A percentile compares a stretch with the other conserved stretches of the same genome.
Evolutionary conservation across 2,113 vertebrate species (phyloP).

Genomic region (Pseudorectes ferrugineus): DNA sequence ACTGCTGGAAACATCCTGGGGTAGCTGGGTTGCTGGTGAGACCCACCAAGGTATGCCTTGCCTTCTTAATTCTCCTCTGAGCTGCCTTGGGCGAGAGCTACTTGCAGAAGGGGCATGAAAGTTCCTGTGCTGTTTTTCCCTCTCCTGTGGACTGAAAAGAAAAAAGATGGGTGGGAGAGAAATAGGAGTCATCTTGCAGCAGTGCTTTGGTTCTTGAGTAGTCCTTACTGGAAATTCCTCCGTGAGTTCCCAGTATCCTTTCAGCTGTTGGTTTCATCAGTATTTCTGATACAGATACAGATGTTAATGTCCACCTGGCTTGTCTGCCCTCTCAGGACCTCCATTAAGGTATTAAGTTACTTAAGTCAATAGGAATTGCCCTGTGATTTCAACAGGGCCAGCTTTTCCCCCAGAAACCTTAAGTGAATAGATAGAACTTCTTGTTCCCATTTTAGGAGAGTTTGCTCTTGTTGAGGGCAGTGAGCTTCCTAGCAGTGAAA

Average conservation of each 20-base stretch:
- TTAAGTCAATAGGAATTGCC: not conserved
- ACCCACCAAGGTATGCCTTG: not conserved
- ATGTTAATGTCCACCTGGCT: not conserved
- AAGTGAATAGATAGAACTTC: not conserved
- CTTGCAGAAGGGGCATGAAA: not conserved
- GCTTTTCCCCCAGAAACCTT: not conserved
- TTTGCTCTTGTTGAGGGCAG: not conserved
- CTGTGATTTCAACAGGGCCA: not conserved
- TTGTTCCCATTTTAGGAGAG: not conserved
- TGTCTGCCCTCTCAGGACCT: not conserved
- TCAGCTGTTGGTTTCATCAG: not conserved
- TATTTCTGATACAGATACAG: not conserved
- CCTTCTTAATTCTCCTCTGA: not conserved
- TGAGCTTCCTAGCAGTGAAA: not conserved
- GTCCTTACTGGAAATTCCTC: not conserved
- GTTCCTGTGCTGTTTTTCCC: not conserved
- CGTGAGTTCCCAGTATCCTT: accelerated
- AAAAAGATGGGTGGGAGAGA: not conserved
- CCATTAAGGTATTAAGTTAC: not conserved
- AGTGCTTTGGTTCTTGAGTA: not conserved
- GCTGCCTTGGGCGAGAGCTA: not conserved
- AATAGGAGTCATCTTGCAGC: not conserved
- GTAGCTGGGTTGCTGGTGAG: not conserved
- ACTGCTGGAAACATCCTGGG: not conserved
- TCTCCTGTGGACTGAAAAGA: not conserved